Conservation (phyloP, 2,797 vertebrate genomes). For the Neopelma chrysocephalum region DNA sequence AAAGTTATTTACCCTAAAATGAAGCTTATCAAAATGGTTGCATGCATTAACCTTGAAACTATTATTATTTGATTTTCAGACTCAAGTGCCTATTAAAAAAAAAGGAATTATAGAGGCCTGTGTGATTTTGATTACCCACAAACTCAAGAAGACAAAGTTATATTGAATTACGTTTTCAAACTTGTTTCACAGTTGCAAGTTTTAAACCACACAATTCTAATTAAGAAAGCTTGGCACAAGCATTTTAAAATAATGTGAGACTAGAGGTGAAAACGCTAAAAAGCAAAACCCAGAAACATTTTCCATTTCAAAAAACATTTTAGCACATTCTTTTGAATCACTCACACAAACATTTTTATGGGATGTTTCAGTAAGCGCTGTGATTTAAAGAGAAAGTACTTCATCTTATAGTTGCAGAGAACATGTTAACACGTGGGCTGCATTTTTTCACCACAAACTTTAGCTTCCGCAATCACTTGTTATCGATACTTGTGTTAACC, state of each 20-base stretch:
- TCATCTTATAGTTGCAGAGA: background rate
- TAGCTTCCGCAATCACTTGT: background rate
- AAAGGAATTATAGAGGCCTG: background rate
- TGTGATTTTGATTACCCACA: background rate
- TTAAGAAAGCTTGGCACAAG: background rate
- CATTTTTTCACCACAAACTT: slow-evolving; percentile 30
- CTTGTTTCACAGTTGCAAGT: background rate
- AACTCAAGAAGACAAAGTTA: background rate
- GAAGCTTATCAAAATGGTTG: background rate
- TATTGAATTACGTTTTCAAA: background rate
- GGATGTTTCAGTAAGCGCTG: background rate
- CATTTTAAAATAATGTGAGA: background rate
- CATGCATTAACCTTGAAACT: background rate
- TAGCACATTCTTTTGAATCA: background rate
- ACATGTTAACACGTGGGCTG: slow-evolving; percentile 25
- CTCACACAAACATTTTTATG: background rate
- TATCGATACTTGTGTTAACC: background rate
- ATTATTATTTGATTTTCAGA: background rate
- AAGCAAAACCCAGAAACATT: background rate
- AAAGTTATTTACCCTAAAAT: background rate
- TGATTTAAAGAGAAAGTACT: slow-evolving; percentile 11
- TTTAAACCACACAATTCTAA: background rate
- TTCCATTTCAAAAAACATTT: background rate
- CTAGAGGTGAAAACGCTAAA: background rate
- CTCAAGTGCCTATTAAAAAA: background rate